These are phyloP conservation scores for Danionella dracula DNA, from an alignment of 2,797 vertebrate species.

Conservation along the genomic window DNA sequence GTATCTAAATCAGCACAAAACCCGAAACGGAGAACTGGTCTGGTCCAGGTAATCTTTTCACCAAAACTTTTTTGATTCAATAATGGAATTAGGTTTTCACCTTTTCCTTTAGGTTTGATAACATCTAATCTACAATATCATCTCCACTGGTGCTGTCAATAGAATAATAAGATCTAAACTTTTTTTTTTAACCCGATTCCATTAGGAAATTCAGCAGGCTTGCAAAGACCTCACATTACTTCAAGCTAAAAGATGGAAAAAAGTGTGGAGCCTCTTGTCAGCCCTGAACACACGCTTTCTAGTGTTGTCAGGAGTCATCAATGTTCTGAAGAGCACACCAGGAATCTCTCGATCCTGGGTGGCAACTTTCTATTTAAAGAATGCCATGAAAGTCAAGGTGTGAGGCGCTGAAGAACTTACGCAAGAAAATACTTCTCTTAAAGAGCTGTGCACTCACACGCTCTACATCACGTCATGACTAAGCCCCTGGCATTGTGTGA, in stretches of 20 bases:
- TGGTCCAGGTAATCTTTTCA: too few species aligned
- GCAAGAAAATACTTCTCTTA: not conserved
- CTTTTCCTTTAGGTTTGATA: too few species aligned
- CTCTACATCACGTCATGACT: constrained; percentile 4
- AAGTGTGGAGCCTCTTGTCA: not conserved
- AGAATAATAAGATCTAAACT: too few species aligned
- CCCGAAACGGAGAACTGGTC: too few species aligned
- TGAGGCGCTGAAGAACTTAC: not conserved
- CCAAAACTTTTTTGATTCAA: too few species aligned
- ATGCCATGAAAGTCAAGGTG: not conserved
- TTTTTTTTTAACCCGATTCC: too few species aligned
- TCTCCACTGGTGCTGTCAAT: too few species aligned
- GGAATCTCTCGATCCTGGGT: not conserved
- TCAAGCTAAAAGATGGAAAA: not conserved
- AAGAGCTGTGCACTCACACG: not conserved
- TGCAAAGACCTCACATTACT: not conserved
- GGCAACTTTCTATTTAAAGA: constrained; percentile 16
- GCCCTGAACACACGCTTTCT: not conserved
- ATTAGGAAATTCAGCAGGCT: not conserved
- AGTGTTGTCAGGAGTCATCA: constrained; percentile 2
- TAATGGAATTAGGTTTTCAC: too few species aligned
- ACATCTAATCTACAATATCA: too few species aligned
- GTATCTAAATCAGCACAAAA: not conserved
- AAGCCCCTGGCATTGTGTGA: constrained; percentile 21
- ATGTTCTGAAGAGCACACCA: not conserved